phyloP scores from a whole-genome alignment of 2,113 vertebrate species.

The Pipra filicauda region DNA sequence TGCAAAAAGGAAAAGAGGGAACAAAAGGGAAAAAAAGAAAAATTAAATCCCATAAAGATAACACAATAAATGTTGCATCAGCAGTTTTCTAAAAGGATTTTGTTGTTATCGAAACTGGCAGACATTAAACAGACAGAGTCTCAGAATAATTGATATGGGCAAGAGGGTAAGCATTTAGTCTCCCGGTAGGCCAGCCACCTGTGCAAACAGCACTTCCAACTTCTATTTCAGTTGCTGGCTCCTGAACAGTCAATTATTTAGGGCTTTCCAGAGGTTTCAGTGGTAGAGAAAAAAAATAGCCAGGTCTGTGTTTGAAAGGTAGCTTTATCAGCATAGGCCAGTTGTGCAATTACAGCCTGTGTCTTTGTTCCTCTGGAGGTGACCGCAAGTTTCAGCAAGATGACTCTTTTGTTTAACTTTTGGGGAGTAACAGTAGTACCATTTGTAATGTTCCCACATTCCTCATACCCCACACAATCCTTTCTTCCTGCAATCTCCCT shows the following conservation, averaged over 20 bases:
- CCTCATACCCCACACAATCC: not conserved
- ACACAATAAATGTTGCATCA: constrained; percentile 60
- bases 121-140: constrained; percentile 61
- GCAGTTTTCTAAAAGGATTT: constrained; percentile 68
- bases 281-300: not conserved
- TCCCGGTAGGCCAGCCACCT: constrained; percentile 73
- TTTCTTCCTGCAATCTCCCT: not conserved
- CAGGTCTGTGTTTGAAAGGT: constrained; percentile 16
- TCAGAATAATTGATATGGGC: constrained; percentile 71
- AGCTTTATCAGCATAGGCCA: constrained; percentile 27
- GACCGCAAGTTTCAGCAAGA: not conserved
- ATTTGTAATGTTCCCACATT: not conserved
- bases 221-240: constrained; percentile 67
- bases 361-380: not conserved
- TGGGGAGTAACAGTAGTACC: not conserved
- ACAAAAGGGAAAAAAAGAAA: not conserved
- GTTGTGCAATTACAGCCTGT: not conserved
- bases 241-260: constrained; percentile 69
- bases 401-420: not conserved
- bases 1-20: not conserved
- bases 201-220: constrained; percentile 73
- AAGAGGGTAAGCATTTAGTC: constrained; percentile 60
- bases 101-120: constrained; percentile 72
- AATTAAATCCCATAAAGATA: not conserved
- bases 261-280: constrained; percentile 63